A percentile compares a stretch with the other conserved stretches of the same genome.
These are phyloP conservation scores for Eilema sororculum DNA, from an alignment of 2,888 invertebrate genomes.

Conservation along the genomic window DNA sequence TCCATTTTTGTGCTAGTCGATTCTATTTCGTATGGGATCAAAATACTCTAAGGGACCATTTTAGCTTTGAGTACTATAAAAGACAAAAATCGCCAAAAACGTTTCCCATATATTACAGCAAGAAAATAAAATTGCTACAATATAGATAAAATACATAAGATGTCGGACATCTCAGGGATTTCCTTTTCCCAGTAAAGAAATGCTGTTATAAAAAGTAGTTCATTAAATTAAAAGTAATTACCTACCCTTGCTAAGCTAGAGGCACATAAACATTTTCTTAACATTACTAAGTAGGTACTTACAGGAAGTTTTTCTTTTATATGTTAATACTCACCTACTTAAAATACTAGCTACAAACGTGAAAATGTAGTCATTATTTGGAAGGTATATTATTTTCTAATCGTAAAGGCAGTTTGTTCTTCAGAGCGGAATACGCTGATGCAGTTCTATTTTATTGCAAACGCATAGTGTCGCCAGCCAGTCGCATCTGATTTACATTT, in stretches of 20 bases:
- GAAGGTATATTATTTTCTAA: conserved; percentile 14
- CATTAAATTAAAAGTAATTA: background rate
- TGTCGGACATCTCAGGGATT: background rate
- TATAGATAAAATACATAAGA: background rate
- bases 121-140: too few relatives aligned
- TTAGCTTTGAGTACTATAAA: too few relatives aligned
- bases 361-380: background rate
- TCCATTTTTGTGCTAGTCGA: too few relatives aligned
- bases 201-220: background rate
- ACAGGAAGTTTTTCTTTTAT: background rate
- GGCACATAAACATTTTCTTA: too few relatives aligned
- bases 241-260: too few relatives aligned
- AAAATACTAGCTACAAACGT: background rate
- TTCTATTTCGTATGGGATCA: too few relatives aligned
- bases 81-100: too few relatives aligned
- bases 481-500: conserved; percentile 31
- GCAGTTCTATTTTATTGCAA: conserved; percentile 31
- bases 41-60: too few relatives aligned
- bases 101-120: too few relatives aligned
- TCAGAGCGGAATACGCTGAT: conserved; percentile 34
- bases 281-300: background rate
- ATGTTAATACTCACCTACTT: background rate
- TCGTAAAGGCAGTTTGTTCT: conserved; percentile 22
- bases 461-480: conserved; percentile 31
- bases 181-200: background rate